Evolutionary conservation across 2,797 vertebrate genomes (phyloP).

Genomic region (Capromys pilorides): DNA sequence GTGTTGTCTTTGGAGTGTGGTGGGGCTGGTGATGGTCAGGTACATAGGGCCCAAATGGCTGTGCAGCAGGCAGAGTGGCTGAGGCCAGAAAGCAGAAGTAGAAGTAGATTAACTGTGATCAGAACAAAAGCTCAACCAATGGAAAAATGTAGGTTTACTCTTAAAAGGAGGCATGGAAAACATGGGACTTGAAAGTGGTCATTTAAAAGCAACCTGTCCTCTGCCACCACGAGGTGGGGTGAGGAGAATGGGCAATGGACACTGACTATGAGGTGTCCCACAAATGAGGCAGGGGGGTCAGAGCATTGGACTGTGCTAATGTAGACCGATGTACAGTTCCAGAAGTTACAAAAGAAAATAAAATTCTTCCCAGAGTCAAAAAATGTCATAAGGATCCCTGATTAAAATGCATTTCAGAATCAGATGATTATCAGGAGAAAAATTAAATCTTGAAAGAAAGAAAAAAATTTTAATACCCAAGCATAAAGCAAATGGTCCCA

Average conservation of each 20-base stretch:
- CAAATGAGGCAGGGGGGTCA: neutral
- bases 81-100: neutral
- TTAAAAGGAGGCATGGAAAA: neutral
- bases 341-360: conserved; percentile 63
- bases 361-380: conserved; percentile 65
- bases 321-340: neutral
- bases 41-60: neutral
- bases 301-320: neutral
- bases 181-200: neutral
- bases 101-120: neutral
- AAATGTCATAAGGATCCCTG: conserved; percentile 57
- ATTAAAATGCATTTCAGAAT: conserved; percentile 74
- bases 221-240: neutral
- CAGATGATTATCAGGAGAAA: conserved; percentile 62
- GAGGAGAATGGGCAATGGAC: neutral
- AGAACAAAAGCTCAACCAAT: neutral
- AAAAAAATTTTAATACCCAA: conserved; percentile 29
- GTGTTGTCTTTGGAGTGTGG: neutral
- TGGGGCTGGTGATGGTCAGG: neutral
- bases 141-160: neutral
- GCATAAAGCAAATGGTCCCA: conserved; percentile 64
- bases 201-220: neutral
- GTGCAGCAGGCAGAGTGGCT: neutral
- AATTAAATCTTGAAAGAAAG: conserved; percentile 69
- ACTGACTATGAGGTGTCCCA: neutral